Percentiles rank a stretch among this genome's conserved stretches.
Evolutionary conservation across 2,888 invertebrate genomes (phyloP).

Genomic region (Cephus sareptanus): DNA sequence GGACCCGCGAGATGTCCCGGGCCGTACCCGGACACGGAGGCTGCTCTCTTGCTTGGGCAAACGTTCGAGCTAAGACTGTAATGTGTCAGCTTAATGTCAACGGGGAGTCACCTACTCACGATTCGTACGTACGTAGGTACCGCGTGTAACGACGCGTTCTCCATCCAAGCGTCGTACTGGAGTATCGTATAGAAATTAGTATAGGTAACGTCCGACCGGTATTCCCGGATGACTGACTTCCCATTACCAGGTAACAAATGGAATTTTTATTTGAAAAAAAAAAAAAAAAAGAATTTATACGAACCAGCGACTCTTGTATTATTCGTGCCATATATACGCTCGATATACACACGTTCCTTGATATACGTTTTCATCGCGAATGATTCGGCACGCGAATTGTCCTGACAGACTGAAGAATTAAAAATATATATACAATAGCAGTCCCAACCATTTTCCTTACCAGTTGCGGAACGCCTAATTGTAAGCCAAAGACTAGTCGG

Average conservation of each 20-base stretch:
- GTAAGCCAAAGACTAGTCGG: neutral
- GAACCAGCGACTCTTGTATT: neutral
- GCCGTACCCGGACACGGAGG: slow-evolving; percentile 17
- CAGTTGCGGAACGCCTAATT: neutral
- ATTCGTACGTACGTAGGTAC: slow-evolving; percentile 15
- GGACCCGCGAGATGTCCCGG: slow-evolving; percentile 18
- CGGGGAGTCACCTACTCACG: slow-evolving; percentile 40
- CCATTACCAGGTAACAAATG: slow-evolving; percentile 3
- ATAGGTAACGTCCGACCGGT: neutral
- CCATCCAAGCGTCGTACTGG: neutral
- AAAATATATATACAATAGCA: too few relatives aligned
- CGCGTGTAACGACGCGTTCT: neutral
- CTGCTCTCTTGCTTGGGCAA: slow-evolving; percentile 28
- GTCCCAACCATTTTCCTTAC: neutral
- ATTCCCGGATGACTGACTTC: neutral
- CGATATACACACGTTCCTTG: too few relatives aligned
- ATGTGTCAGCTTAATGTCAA: slow-evolving; percentile 51
- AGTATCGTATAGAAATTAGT: neutral
- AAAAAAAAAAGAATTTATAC: neutral
- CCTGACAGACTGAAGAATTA: too few relatives aligned
- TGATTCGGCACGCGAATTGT: too few relatives aligned
- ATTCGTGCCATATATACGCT: neutral
- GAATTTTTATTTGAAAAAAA: slow-evolving; percentile 21
- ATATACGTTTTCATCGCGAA: too few relatives aligned
- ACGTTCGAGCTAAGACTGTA: slow-evolving; percentile 35